Evolutionary conservation across 2,113 vertebrate genomes (phyloP), one percentile per base, ranked within the genome.

Genomic region (Dendrocopos noguchii): DNA sequence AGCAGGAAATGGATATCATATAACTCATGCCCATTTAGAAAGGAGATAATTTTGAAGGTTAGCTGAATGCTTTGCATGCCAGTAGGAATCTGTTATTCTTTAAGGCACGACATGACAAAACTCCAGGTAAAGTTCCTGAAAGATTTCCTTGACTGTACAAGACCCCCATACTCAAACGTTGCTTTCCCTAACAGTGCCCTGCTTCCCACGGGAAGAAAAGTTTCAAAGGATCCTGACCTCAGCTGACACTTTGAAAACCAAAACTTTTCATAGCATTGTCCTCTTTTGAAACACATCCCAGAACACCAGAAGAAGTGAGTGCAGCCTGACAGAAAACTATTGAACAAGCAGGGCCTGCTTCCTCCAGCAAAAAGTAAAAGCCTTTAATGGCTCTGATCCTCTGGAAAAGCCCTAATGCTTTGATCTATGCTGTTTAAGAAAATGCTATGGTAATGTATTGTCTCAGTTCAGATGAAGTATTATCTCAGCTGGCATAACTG

Each of bases 251-350:
- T 53, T 6, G 20, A 92, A 91, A 92, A 73, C 75, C 46, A 87
- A 92, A 95, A 80, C 84, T 87, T 94, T 93, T 88, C 92, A 94
- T 67, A 80, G 71, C 39, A 87, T 85, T 93, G 83, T 94, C 60
- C 74, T 76, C 53, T 91, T 81, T 91, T 93, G 95, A 91, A 95
- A 88, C 60, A 87, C 0, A 0, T 90, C 90, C 91, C 94, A 94
- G 91, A 96, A 87, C 92, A 89, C 52, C 76, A 91, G 83, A 25
- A 92, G 64, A 75, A 80, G 79, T 2, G 19, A 80, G 80, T 2
- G 2, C 63, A 88, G 91, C 56, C 90, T 91, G 76, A 61, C 91
- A 93, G 80, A 76, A 91, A 94, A 84, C 78, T 60, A 94, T 47
- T 93, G 90, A 96, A 91, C 6, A 2, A 86, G 79, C 59, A 88